Conservation (phyloP, 2,113 vertebrate species). For the Catharus bicknelli region DNA sequence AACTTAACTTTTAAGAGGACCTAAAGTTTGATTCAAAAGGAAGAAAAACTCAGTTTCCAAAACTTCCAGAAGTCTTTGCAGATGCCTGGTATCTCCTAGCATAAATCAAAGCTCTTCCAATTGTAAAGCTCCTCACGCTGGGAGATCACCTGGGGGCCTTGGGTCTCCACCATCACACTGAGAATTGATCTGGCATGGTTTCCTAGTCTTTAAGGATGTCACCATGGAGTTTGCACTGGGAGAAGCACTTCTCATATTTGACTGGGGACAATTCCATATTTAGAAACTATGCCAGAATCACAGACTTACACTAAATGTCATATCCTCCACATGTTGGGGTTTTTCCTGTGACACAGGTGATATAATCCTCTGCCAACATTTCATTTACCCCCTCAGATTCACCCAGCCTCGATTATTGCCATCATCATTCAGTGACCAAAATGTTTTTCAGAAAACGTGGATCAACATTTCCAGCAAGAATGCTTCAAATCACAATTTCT, state of each 20-base stretch:
- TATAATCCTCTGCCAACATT: neutral
- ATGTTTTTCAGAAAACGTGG: neutral
- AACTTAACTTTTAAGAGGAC: neutral
- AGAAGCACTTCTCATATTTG: neutral
- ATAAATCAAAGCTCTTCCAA: neutral
- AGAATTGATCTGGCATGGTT: neutral
- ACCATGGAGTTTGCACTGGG: neutral
- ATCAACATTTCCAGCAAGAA: neutral
- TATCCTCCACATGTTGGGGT: rapidly evolving
- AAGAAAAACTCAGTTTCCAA: neutral
- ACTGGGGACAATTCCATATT: neutral
- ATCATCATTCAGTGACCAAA: neutral
- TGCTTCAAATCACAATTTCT: neutral
- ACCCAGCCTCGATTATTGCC: neutral
- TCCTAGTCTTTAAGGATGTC: neutral
- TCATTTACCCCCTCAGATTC: neutral
- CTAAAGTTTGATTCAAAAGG: neutral
- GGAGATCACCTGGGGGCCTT: neutral
- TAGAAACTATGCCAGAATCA: neutral
- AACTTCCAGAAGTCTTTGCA: neutral
- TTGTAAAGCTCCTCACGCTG: neutral
- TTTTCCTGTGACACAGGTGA: neutral
- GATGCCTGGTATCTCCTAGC: neutral
- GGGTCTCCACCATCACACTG: neutral
- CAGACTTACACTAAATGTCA: rapidly evolving